These are phyloP conservation scores for Drosophila mauritiana DNA, from an alignment of 1,140 invertebrate species.

Conservation along the genomic window DNA sequence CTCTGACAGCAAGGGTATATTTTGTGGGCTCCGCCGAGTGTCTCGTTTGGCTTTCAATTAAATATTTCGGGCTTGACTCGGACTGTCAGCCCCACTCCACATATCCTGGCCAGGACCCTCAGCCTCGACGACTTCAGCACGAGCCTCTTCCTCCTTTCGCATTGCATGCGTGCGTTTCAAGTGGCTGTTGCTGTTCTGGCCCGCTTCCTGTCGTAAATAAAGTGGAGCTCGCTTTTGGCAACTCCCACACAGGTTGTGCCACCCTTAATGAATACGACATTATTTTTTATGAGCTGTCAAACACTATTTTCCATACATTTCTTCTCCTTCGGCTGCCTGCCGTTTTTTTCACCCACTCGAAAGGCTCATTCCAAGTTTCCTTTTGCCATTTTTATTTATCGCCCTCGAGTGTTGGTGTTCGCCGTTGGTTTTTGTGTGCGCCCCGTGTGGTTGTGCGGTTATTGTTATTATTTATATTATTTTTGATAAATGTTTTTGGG, in stretches of 20 bases:
- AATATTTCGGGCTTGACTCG: constrained; percentile 58
- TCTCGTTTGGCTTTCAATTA: constrained; percentile 55
- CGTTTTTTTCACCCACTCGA: constrained; percentile 41
- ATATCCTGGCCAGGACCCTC: constrained; percentile 4
- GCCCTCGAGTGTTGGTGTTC: constrained; percentile 38
- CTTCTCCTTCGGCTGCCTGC: constrained; percentile 13
- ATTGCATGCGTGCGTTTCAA: constrained; percentile 78
- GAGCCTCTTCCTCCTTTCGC: neutral
- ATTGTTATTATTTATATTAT: constrained; percentile 83
- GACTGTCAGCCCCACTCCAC: constrained; percentile 5
- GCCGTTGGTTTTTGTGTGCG: constrained; percentile 31
- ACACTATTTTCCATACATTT: constrained; percentile 82
- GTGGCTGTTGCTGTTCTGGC: constrained; percentile 73
- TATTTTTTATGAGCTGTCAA: constrained; percentile 84
- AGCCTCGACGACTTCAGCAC: neutral
- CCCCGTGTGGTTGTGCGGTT: constrained; percentile 51
- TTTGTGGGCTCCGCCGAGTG: neutral
- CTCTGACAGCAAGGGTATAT: neutral
- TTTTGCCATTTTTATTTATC: constrained; percentile 78
- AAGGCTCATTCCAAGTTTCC: constrained; percentile 55
- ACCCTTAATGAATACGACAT: constrained; percentile 81
- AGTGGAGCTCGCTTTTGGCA: constrained; percentile 75
- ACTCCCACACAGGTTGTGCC: constrained; percentile 41
- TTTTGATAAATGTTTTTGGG: constrained; percentile 83
- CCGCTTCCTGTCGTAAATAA: constrained; percentile 82